Conservation (phyloP, 30 jellyfish, hydroid and myxozoan species). For the Aurelia aurita complex sp. Pacific region DNA sequence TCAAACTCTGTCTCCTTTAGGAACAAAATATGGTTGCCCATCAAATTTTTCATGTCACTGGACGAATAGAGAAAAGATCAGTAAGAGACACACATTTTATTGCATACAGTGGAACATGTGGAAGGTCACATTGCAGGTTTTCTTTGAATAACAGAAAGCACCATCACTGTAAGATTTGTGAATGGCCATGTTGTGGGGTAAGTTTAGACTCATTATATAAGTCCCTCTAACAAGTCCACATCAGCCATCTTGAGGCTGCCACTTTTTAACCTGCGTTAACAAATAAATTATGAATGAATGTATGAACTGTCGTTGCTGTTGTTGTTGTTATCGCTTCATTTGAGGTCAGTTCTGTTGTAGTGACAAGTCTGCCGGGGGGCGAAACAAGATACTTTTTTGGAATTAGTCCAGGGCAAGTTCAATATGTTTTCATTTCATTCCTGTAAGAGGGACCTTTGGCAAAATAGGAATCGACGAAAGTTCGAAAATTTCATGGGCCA, state of each 20-base stretch:
- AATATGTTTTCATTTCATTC: no score
- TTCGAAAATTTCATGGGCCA: no score
- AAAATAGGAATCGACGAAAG: no score
- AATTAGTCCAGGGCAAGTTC: slow-evolving; percentile 10
- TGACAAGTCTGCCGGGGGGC: no score
- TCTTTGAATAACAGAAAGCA: slow-evolving; percentile 52
- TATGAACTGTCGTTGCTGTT: background rate
- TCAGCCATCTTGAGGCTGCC: no score
- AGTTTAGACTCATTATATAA: background rate
- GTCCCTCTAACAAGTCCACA: no score
- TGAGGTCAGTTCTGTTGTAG: no score
- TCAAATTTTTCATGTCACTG: slow-evolving; percentile 67
- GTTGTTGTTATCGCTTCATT: background rate
- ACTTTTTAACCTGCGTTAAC: no score
- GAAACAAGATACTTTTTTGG: no score
- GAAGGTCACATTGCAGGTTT: slow-evolving; percentile 56
- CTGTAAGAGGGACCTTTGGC: no score
- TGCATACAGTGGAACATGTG: slow-evolving; percentile 68
- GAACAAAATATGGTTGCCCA: slow-evolving; percentile 75
- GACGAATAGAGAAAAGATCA: slow-evolving; percentile 60
- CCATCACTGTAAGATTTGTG: slow-evolving; percentile 70
- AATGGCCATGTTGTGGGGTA: slow-evolving; percentile 83
- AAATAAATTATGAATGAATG: no score
- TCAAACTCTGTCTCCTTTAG: background rate
- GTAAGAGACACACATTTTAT: slow-evolving; percentile 57